These are phyloP conservation scores for Campylomormyrus tamandua DNA, from an alignment of 2,113 vertebrate species.

Conservation along the genomic window DNA sequence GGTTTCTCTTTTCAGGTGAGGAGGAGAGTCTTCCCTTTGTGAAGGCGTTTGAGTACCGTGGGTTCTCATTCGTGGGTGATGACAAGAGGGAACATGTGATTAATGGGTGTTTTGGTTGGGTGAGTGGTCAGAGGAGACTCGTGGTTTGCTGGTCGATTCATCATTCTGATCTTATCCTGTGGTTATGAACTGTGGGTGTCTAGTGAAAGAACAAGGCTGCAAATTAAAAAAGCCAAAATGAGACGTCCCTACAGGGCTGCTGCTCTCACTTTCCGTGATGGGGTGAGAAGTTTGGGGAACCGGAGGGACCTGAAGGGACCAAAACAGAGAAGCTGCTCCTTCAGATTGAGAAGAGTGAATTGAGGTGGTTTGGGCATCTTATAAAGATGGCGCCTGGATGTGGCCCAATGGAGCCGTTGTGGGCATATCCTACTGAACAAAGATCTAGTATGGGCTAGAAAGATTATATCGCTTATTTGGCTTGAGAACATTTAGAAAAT, in stretches of 20 bases:
- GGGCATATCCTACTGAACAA: not conserved
- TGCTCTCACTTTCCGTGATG: not conserved
- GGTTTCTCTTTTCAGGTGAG: not conserved
- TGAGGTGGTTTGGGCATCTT: not conserved
- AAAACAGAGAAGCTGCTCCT: not conserved
- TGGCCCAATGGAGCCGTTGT: not conserved
- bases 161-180: not conserved
- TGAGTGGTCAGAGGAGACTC: not conserved
- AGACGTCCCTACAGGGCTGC: not conserved
- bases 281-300: not conserved
- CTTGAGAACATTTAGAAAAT: not conserved
- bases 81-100: not conserved
- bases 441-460: not conserved
- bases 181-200: not conserved
- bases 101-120: not conserved
- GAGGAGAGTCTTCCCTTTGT: not conserved
- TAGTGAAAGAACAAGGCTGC: not conserved
- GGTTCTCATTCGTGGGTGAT: not conserved
- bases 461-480: not conserved
- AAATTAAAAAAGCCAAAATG: not conserved
- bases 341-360: not conserved
- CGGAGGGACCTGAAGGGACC: not conserved
- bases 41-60: not conserved
- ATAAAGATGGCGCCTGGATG: not conserved
- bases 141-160: not conserved